Conservation (phyloP, 2,113 vertebrate species). For the Natator depressus region DNA sequence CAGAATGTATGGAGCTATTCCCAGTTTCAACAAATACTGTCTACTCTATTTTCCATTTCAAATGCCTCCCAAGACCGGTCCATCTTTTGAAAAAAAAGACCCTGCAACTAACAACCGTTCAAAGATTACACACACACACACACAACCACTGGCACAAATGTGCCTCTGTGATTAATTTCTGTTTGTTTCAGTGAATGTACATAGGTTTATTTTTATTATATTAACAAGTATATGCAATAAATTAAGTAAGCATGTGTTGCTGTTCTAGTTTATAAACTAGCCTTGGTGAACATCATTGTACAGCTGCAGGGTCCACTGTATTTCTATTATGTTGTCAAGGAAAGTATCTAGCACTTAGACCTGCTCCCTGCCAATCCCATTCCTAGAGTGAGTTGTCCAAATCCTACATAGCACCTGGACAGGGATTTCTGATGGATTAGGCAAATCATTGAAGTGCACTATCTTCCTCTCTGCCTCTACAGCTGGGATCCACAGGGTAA, state of each 20-base stretch:
- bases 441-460: fast-evolving
- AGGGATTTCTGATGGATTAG: background rate
- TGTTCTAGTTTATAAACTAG: background rate
- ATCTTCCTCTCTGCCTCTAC: background rate
- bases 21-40: background rate
- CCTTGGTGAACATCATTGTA: background rate
- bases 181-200: background rate
- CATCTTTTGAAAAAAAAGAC: background rate
- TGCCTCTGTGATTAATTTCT: background rate
- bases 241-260: background rate
- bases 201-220: background rate
- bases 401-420: background rate
- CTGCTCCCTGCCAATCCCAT: background rate
- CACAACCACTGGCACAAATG: background rate
- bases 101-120: background rate
- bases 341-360: background rate
- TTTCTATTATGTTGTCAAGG: background rate
- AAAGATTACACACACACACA: background rate
- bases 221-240: background rate
- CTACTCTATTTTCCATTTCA: background rate
- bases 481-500: background rate
- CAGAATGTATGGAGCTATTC: background rate
- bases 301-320: background rate
- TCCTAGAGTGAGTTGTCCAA: background rate
- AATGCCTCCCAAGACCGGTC: background rate